These are phyloP conservation scores for Passerina amoena DNA, from an alignment of 2,113 vertebrate species.

Conservation along the genomic window DNA sequence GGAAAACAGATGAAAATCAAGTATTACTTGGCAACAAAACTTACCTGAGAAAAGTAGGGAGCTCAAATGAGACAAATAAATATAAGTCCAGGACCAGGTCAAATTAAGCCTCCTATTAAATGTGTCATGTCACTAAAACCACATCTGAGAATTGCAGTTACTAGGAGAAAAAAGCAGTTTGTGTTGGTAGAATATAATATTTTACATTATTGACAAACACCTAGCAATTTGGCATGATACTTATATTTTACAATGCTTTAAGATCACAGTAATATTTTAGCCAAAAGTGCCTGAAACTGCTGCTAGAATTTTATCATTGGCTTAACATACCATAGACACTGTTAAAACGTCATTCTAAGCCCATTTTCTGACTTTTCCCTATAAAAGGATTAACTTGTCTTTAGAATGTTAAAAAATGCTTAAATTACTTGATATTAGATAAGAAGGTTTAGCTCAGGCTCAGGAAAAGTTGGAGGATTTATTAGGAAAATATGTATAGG, in stretches of 20 bases:
- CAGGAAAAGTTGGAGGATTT: slow-evolving; percentile 18
- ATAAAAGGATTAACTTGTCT: slow-evolving; percentile 55
- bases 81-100: neutral
- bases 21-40: neutral
- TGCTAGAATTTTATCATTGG: slow-evolving; percentile 26
- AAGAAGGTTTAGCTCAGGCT: slow-evolving; percentile 57
- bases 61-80: neutral
- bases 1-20: neutral
- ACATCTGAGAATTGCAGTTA: neutral
- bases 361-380: slow-evolving; percentile 54
- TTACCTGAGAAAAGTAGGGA: neutral
- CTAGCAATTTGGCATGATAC: neutral
- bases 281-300: slow-evolving; percentile 18
- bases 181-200: neutral
- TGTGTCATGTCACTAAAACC: neutral
- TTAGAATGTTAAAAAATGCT: slow-evolving; percentile 68
- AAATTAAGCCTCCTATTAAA: neutral
- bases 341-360: slow-evolving; percentile 64
- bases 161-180: neutral
- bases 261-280: neutral
- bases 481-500: slow-evolving; percentile 12
- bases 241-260: neutral
- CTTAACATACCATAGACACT: slow-evolving; percentile 55
- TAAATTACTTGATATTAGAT: slow-evolving; percentile 53
- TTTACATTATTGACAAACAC: neutral